Conservation (phyloP, 2,113 vertebrate species). For the Lucifuga dentata region DNA sequence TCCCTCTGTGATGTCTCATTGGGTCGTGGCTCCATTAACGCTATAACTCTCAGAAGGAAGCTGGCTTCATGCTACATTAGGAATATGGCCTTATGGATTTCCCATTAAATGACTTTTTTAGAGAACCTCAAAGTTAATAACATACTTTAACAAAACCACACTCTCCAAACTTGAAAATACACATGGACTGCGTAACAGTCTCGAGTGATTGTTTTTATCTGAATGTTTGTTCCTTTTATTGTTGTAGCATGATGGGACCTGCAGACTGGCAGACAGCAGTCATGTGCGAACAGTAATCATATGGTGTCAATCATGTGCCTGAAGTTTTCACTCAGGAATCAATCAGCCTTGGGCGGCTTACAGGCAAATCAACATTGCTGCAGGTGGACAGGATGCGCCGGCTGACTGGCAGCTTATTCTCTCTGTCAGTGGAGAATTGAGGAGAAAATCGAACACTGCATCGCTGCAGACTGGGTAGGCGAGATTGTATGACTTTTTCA, state of each 20-base stretch:
- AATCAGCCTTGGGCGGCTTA: slow-evolving; percentile 66
- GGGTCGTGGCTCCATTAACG: slow-evolving; percentile 66
- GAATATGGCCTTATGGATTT: slow-evolving; percentile 64
- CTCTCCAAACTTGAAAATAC: slow-evolving; percentile 3
- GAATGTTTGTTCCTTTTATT: slow-evolving; percentile 20
- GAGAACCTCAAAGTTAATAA: slow-evolving; percentile 32
- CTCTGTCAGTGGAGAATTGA: slow-evolving; percentile 61
- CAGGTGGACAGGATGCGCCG: slow-evolving; percentile 65
- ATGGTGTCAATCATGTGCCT: slow-evolving; percentile 70
- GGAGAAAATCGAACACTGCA: slow-evolving; percentile 51
- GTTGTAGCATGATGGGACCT: slow-evolving; percentile 46
- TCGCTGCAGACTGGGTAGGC: slow-evolving; percentile 20
- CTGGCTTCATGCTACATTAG: slow-evolving; percentile 68
- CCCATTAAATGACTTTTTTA: slow-evolving; percentile 59
- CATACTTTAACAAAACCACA: neutral
- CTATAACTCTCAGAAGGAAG: slow-evolving; percentile 56
- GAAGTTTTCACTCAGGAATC: slow-evolving; percentile 72
- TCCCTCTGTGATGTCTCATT: slow-evolving; percentile 48
- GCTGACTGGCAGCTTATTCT: slow-evolving; percentile 71
- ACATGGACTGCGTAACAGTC: neutral
- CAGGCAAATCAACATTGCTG: slow-evolving; percentile 68
- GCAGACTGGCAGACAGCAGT: slow-evolving; percentile 54
- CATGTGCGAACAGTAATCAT: slow-evolving; percentile 72
- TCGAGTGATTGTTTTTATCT: neutral
- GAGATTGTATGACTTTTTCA: slow-evolving; percentile 16